Conservation (phyloP, 1,140 invertebrate species). For the Temnothorax curvispinosus region DNA sequence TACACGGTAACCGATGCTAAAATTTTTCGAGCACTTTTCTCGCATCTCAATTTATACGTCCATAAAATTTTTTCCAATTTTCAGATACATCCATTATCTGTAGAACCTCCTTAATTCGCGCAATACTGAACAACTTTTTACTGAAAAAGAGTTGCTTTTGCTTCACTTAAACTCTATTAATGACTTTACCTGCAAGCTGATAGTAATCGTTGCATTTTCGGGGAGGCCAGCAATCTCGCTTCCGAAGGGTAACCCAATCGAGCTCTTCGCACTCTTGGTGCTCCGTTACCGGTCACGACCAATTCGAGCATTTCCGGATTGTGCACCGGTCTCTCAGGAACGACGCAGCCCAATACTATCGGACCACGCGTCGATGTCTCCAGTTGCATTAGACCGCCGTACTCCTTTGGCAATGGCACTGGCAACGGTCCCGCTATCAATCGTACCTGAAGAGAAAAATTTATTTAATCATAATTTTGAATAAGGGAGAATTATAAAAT, state of each 20-base stretch:
- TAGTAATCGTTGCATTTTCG: conserved; percentile 84
- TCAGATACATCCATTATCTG: too few relatives aligned
- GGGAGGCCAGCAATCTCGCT: conserved; percentile 82
- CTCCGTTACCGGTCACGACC: conserved; percentile 82
- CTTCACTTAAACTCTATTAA: not conserved
- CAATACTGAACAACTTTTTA: not conserved
- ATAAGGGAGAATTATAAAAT: not conserved
- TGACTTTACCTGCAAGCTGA: conserved; percentile 82
- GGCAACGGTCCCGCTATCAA: conserved; percentile 84
- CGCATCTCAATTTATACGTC: too few relatives aligned
- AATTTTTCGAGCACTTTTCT: too few relatives aligned
- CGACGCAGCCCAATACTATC: conserved; percentile 84
- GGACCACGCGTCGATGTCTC: conserved; percentile 83
- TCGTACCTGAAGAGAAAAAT: conserved; percentile 76
- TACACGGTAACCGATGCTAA: too few relatives aligned
- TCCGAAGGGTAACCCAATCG: conserved; percentile 84
- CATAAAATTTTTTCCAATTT: too few relatives aligned
- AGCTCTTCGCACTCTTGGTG: conserved; percentile 82
- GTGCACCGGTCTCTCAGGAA: conserved; percentile 83
- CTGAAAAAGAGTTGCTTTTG: not conserved
- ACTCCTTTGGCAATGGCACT: conserved; percentile 83
- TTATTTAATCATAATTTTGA: not conserved
- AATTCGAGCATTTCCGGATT: conserved; percentile 85
- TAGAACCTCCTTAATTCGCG: too few relatives aligned
- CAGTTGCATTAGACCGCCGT: conserved; percentile 84